Conservation (phyloP, 2,113 vertebrate genomes). For the Xenopus tropicalis region UCB_Xtro_10.0 CM004444.2:140464501-140465000, state of each 20-base stretch:
- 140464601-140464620: not conserved
- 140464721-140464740: slow-evolving; percentile 21
- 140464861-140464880: no score
- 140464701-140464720: slow-evolving; percentile 5
- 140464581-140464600: no score
- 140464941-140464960: no score
- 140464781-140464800: slow-evolving; percentile 11
- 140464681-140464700: slow-evolving; percentile 3
- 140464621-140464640: not conserved
- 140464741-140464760: slow-evolving; percentile 1
- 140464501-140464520: no score
- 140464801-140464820: slow-evolving; percentile 16
- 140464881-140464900: no score
- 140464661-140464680: slow-evolving; percentile 27
- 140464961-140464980: no score
- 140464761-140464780: slow-evolving; percentile 26
- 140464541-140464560: no score
- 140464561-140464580: no score
- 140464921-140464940: no score
- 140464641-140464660: slow-evolving; percentile 9
- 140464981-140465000: no score
- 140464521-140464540: no score
- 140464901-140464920: no score
- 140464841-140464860: not conserved
- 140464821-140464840: not conserved